These are phyloP conservation scores for Hemichromis elongatus DNA, from an alignment of 2,113 vertebrate genomes.

Conservation along the genomic window DNA sequence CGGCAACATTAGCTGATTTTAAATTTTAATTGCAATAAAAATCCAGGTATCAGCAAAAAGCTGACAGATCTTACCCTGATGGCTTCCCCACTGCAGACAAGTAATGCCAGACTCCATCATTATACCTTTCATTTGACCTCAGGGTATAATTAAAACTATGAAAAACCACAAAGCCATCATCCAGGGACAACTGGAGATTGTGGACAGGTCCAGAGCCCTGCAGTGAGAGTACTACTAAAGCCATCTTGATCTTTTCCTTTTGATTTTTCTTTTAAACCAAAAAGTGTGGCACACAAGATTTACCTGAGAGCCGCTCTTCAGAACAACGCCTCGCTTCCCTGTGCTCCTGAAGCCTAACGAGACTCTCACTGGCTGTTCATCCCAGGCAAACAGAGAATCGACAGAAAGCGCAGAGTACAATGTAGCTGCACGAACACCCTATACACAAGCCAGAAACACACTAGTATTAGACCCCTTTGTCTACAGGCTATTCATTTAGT, in stretches of 20 bases:
- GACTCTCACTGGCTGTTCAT: neutral
- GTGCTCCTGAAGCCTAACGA: slow-evolving; percentile 59
- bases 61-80: slow-evolving; percentile 63
- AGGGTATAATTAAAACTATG: slow-evolving; percentile 56
- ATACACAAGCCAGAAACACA: neutral
- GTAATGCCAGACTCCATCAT: slow-evolving; percentile 80
- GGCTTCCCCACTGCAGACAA: slow-evolving; percentile 68
- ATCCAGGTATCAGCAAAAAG: neutral
- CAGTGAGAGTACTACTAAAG: neutral
- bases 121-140: slow-evolving; percentile 69
- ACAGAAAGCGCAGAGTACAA: slow-evolving; percentile 14
- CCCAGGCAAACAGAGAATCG: neutral
- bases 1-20: neutral
- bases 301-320: slow-evolving; percentile 47
- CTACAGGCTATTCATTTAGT: neutral
- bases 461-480: neutral
- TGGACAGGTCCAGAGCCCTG: neutral
- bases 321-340: slow-evolving; percentile 1
- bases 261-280: neutral
- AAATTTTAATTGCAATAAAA: neutral
- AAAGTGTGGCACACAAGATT: neutral
- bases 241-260: neutral
- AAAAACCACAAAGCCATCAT: slow-evolving; percentile 70
- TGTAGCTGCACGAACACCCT: slow-evolving; percentile 49
- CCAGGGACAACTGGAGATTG: slow-evolving; percentile 73